A percentile compares a stretch with the other conserved stretches of the same genome.
phyloP scores from a whole-genome alignment of 2,797 vertebrate genomes.

The Mormyrops boulengeri region DNA sequence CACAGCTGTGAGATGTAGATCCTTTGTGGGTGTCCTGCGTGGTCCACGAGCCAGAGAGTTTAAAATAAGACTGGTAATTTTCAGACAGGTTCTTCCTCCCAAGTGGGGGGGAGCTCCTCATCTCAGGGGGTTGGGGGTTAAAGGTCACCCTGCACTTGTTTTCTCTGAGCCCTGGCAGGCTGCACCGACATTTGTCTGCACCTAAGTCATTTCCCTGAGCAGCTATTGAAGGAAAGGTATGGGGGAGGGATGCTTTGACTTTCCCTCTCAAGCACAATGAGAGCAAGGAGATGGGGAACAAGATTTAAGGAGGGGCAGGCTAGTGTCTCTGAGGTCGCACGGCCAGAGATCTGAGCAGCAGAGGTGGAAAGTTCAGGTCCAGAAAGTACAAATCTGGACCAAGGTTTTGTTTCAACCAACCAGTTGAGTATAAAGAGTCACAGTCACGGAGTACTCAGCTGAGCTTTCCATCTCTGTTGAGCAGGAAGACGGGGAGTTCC shows the following conservation, averaged over 20 bases:
- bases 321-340: background rate
- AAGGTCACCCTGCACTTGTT: conserved; percentile 15
- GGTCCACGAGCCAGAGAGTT: background rate
- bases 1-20: background rate
- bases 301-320: conserved; percentile 1
- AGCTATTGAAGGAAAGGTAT: background rate
- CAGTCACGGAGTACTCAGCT: background rate
- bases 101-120: background rate
- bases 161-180: background rate
- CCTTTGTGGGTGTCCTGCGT: background rate
- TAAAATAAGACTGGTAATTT: background rate
- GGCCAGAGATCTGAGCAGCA: background rate
- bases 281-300: conserved; percentile 1
- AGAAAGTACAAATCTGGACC: background rate
- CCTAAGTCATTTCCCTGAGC: conserved; percentile 10
- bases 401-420: background rate
- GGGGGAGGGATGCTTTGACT: background rate
- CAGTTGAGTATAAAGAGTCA: background rate
- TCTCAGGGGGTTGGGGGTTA: background rate
- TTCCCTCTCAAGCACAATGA: background rate
- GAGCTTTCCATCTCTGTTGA: background rate
- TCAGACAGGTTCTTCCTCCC: conserved; percentile 5
- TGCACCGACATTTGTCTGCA: background rate
- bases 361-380: background rate
- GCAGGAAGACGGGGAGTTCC: background rate